phyloP scores from a whole-genome alignment of 2,113 vertebrate genomes.

The Anguilla japonica region DNA sequence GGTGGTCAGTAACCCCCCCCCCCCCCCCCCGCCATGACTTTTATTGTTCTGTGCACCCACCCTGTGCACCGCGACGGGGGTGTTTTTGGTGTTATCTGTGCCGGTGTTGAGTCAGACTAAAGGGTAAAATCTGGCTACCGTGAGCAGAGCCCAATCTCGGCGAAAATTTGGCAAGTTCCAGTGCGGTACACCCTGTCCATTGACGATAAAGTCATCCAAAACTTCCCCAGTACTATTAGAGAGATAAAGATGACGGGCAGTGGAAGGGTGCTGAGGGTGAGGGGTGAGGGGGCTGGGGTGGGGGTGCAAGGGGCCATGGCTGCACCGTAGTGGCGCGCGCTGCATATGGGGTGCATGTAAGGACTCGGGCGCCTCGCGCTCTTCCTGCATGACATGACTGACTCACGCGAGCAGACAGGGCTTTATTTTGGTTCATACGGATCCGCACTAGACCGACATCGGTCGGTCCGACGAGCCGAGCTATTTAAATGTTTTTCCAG shows the following conservation, averaged over 20 bases:
- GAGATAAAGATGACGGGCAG: not conserved
- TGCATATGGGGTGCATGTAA: slow-evolving; percentile 48
- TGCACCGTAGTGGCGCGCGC: slow-evolving; percentile 8
- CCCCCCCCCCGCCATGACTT: not conserved
- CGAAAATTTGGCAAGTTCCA: not conserved
- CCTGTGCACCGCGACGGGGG: not conserved
- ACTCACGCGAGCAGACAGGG: slow-evolving; percentile 60
- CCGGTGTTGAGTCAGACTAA: not conserved
- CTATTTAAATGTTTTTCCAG: slow-evolving; percentile 2
- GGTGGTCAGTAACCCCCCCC: too few relatives aligned
- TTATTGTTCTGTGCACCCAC: not conserved
- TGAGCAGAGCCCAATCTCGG: not conserved
- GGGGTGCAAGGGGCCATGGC: not conserved
- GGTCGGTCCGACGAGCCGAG: slow-evolving; percentile 20
- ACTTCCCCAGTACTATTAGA: not conserved
- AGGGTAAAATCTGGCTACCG: not conserved
- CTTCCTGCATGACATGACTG: slow-evolving; percentile 43
- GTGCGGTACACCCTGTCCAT: not conserved
- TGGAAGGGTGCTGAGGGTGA: not conserved
- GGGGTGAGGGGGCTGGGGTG: not conserved
- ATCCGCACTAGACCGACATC: slow-evolving; percentile 44
- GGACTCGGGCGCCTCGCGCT: slow-evolving; percentile 49
- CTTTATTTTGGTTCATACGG: slow-evolving; percentile 57
- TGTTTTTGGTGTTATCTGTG: not conserved
- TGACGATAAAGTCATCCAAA: slow-evolving; percentile 9